Evolutionary conservation across 2,113 vertebrate species (phyloP).

Genomic region (Macaca fascicularis): T2T-MFA8v1.1 NC_088376.1:165421001-165421500

Average conservation of each 20-base stretch:
- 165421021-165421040: neutral
- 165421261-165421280: neutral
- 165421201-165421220: neutral
- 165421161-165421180: neutral
- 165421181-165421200: neutral
- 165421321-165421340: neutral
- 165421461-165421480: neutral
- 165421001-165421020: neutral
- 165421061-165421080: neutral
- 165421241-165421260: neutral
- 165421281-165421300: neutral
- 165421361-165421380: neutral
- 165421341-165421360: neutral
- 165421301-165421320: fast-evolving
- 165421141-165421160: neutral
- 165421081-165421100: neutral
- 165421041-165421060: neutral
- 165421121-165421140: neutral
- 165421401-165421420: neutral
- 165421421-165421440: neutral
- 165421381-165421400: neutral
- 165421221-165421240: neutral
- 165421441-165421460: neutral
- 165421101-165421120: neutral
- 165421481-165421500: neutral